Conservation (phyloP, 2,113 vertebrate species). For the Urocitellus parryii region DNA sequence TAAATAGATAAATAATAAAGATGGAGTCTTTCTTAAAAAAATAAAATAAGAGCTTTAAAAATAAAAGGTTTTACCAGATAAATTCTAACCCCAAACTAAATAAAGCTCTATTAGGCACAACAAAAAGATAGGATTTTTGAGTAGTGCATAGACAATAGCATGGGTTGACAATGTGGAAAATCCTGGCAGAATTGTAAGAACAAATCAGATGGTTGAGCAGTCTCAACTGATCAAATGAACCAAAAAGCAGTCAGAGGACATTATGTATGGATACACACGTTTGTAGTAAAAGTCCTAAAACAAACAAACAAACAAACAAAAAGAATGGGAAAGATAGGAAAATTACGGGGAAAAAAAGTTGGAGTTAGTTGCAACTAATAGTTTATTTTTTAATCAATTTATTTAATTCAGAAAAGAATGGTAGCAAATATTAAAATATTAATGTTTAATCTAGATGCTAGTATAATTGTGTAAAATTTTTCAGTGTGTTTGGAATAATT, state of each 20-base stretch:
- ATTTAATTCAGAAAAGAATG: not conserved
- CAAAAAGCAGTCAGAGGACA: too few relatives aligned
- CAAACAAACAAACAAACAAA: not conserved
- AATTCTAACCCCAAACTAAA: not conserved
- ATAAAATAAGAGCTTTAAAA: not conserved
- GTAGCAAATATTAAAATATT: not conserved
- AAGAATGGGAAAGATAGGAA: not conserved
- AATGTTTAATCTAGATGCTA: conserved; percentile 30
- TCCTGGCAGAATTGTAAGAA: too few relatives aligned
- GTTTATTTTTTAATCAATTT: not conserved
- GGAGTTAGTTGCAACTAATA: not conserved
- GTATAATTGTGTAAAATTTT: not conserved
- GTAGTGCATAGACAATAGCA: not conserved
- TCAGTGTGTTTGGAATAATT: not conserved
- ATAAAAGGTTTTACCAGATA: not conserved
- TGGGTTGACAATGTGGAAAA: not conserved
- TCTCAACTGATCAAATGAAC: too few relatives aligned
- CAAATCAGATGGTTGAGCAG: too few relatives aligned
- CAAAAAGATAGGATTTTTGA: not conserved
- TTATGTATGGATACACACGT: not conserved
- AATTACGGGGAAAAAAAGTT: not conserved
- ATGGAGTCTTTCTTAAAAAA: not conserved
- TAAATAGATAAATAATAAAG: too few relatives aligned
- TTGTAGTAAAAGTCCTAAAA: not conserved
- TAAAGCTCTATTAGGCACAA: not conserved